phyloP scores from a whole-genome alignment of 2,888 invertebrate genomes.

The Andrena trimmerana region DNA sequence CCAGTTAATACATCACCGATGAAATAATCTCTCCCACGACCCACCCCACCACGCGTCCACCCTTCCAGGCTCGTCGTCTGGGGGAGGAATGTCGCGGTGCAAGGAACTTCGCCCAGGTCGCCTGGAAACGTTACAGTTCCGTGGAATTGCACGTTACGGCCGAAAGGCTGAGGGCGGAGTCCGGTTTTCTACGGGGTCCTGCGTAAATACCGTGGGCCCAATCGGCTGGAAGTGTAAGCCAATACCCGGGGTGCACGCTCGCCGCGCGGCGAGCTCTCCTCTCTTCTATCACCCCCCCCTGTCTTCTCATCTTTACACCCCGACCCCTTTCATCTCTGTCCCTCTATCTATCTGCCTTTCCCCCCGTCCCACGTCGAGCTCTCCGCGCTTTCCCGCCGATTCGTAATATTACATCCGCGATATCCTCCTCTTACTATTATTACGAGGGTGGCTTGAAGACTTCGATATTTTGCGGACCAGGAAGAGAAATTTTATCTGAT shows the following conservation, averaged over 20 bases:
- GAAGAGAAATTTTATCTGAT: too few relatives aligned
- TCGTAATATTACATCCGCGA: too few relatives aligned
- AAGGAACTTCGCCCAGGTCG: slow-evolving; percentile 30
- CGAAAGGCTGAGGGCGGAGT: slow-evolving; percentile 49
- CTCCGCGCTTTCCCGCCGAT: not conserved
- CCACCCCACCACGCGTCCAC: not conserved
- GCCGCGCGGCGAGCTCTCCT: slow-evolving; percentile 48
- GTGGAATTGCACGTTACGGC: slow-evolving; percentile 40
- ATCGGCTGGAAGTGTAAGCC: slow-evolving; percentile 84
- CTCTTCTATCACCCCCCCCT: slow-evolving; percentile 28
- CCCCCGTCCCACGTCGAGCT: not conserved
- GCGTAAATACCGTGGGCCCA: slow-evolving; percentile 81
- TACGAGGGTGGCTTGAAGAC: too few relatives aligned
- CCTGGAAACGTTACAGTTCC: slow-evolving; percentile 53
- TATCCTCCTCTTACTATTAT: too few relatives aligned
- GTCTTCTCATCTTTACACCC: slow-evolving; percentile 34
- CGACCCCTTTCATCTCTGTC: slow-evolving; percentile 7
- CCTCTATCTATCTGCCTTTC: not conserved
- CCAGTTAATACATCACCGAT: too few relatives aligned
- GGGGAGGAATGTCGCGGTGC: slow-evolving; percentile 26
- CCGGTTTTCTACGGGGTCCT: slow-evolving; percentile 66
- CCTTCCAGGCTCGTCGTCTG: not conserved
- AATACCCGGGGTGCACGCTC: slow-evolving; percentile 77
- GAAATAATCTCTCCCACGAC: not conserved
- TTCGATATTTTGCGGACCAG: too few relatives aligned